Evolutionary conservation across 2,113 vertebrate genomes (phyloP).

Genomic region (Aspiorhynchus laticeps): DNA sequence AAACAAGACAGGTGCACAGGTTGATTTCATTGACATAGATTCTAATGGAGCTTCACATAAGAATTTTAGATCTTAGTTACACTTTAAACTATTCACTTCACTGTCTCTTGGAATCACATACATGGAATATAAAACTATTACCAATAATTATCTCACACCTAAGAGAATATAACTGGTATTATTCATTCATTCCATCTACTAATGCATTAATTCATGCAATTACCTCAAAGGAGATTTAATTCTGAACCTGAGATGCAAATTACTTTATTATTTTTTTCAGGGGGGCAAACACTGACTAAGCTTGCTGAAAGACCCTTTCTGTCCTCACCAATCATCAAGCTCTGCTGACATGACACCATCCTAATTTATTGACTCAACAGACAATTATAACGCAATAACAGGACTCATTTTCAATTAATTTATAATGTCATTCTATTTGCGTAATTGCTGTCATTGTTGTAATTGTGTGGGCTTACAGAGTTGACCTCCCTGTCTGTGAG

Average conservation of each 20-base stretch:
- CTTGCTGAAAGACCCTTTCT: neutral
- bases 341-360: neutral
- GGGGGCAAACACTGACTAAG: neutral
- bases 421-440: conserved; percentile 49
- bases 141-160: neutral
- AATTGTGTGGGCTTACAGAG: conserved; percentile 34
- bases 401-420: conserved; percentile 52
- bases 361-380: conserved; percentile 49
- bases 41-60: neutral
- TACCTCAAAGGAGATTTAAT: neutral
- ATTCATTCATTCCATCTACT: neutral
- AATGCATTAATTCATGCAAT: conserved; percentile 1
- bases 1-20: neutral
- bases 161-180: neutral
- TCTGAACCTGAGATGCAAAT: conserved; percentile 24
- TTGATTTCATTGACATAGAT: neutral
- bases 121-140: neutral
- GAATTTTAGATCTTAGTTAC: neutral
- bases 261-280: neutral
- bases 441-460: conserved; percentile 41
- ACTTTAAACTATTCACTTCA: neutral
- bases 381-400: conserved; percentile 50
- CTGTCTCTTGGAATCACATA: conserved; percentile 1
- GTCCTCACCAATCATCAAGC: conserved; percentile 8
- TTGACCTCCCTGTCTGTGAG: conserved; percentile 28